These are phyloP conservation scores for Eulemur macaco DNA, from an alignment of 2,113 vertebrate genomes.

Conservation along the genomic window DNA sequence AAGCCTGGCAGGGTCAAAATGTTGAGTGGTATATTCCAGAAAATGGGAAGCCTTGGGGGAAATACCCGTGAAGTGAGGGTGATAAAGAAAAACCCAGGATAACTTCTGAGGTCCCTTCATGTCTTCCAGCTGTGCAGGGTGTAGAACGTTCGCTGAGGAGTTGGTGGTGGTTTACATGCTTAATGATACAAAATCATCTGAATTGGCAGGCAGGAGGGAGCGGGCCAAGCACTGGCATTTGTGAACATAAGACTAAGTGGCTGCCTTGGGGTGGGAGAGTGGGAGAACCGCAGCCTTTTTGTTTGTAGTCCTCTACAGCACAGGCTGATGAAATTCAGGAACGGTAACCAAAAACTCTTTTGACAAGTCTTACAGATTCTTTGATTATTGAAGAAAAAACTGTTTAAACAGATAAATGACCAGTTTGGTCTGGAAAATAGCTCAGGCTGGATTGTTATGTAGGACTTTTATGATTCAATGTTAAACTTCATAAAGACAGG, in stretches of 20 bases:
- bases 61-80: background rate
- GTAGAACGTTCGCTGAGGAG: background rate
- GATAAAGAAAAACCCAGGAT: background rate
- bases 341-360: background rate
- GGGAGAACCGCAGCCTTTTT: background rate
- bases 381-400: slow-evolving; percentile 54
- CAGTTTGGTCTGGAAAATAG: slow-evolving; percentile 31
- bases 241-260: background rate
- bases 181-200: background rate
- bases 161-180: background rate
- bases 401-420: slow-evolving; percentile 24
- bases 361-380: background rate
- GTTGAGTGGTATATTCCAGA: background rate
- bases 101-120: background rate
- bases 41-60: background rate
- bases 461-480: slow-evolving; percentile 38
- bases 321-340: background rate
- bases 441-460: background rate
- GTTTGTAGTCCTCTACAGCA: background rate
- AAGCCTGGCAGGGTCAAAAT: background rate
- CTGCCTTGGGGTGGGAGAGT: no score
- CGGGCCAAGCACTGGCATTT: background rate
- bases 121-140: background rate
- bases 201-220: background rate
- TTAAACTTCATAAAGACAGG: slow-evolving; percentile 66